Conservation (phyloP, 2,888 invertebrate species). For the Melieria crassipennis region DNA sequence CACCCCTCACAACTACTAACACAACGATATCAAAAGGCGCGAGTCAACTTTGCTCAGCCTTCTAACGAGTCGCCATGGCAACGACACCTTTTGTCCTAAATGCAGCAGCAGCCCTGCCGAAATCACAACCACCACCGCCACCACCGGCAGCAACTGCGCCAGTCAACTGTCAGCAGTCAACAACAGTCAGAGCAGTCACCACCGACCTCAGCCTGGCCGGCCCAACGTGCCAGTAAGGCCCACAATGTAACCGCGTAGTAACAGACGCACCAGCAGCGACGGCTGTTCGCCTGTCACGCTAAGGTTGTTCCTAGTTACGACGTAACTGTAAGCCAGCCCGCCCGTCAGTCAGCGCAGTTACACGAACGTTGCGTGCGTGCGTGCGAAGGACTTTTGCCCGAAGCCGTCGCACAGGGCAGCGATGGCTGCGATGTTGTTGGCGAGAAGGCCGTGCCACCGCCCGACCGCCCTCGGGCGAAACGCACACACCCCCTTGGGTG, state of each 20-base stretch:
- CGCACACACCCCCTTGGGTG: slow-evolving; percentile 35
- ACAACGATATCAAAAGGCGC: too few relatives aligned
- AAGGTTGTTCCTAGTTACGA: slow-evolving; percentile 66
- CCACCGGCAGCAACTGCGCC: too few relatives aligned
- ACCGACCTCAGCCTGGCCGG: neutral
- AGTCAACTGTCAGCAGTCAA: too few relatives aligned
- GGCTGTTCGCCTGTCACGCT: slow-evolving; percentile 58
- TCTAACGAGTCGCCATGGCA: too few relatives aligned
- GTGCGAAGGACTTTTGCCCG: too few relatives aligned
- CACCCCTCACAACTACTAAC: too few relatives aligned
- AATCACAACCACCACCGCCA: too few relatives aligned
- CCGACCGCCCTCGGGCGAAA: neutral
- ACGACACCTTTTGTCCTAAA: too few relatives aligned
- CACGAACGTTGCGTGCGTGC: neutral
- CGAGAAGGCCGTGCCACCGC: neutral
- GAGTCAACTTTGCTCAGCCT: too few relatives aligned
- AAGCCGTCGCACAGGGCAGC: too few relatives aligned
- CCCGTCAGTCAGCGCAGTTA: slow-evolving; percentile 12
- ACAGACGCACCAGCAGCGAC: slow-evolving; percentile 35
- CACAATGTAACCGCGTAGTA: slow-evolving; percentile 60
- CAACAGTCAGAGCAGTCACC: neutral
- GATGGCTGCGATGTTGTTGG: too few relatives aligned
- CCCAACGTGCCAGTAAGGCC: neutral
- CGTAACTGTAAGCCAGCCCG: slow-evolving; percentile 61
- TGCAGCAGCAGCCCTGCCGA: too few relatives aligned